Evolutionary conservation across 2,888 invertebrate genomes (phyloP), one percentile per base, ranked within the genome.

Genomic region (Heliconius ismenius): DNA sequence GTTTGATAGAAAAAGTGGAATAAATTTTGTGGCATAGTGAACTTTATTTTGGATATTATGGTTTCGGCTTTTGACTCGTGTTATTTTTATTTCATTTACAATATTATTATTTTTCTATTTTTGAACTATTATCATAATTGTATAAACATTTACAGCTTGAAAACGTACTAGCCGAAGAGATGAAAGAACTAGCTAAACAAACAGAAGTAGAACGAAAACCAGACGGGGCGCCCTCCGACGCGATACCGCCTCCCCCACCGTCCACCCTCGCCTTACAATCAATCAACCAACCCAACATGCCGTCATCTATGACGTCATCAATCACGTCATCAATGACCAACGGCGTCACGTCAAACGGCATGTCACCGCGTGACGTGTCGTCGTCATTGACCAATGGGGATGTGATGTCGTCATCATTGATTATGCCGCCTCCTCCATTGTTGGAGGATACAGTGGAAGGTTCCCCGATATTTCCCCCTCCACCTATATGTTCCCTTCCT

Each of bases 401-500:
- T n/a, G 76, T 76, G 68, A 85, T 87, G 85, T 82, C 86, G 60
- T 82, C 86, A n/a, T 87, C 88, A 0, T 78, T 86, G 28, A 84
- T 83, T 67, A 89, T 92, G 43, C 92, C 91, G 32, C 91, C 92
- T 49, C 91, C 92, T 60, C 89, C 86, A 26, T 79, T 83, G 13
- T 73, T 83, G 60, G 87, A 87, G 75, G 83, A 82, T 13, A 76
- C 81, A 7, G 65, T 72, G 76, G 89, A 87, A 60, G 86, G 88
- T 77, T 89, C 91, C 2, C 90, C 91, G 2, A 85, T 84, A 79
- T 81, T 81, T 39, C 91, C 86, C 13, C 92, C 95, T n/a, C 84
- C 95, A 3, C 92, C 95, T 28, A 95, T 96, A 2, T 95, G 90
- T 77, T 77, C 96, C 74, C 90, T 97, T 63, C 97, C 97, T 0